Evolutionary conservation across 2,113 vertebrate genomes (phyloP).

Genomic region (Tenrec ecaudatus): DNA sequence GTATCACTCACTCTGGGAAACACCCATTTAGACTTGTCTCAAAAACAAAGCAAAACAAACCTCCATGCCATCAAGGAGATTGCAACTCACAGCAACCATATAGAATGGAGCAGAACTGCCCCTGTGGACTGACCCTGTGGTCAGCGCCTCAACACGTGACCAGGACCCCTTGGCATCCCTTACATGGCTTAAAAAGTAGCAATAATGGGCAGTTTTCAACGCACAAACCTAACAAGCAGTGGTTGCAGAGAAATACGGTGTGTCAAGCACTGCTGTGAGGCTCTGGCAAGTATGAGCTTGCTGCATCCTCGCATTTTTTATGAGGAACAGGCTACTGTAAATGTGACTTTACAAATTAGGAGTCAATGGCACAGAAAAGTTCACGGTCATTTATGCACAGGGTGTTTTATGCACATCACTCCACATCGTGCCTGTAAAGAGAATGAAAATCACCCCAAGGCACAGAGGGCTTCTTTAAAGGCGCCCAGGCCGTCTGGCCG

Average conservation of each 20-base stretch:
- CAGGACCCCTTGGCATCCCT: background rate
- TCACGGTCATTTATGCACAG: background rate
- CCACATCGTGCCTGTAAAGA: background rate
- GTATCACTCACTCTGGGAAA: too few species aligned
- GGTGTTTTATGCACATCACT: background rate
- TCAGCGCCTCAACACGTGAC: too few species aligned
- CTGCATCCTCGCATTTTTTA: background rate
- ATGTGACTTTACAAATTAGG: background rate
- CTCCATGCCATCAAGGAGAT: too few species aligned
- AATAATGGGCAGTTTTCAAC: background rate
- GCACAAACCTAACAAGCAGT: background rate
- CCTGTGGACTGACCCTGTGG: too few species aligned
- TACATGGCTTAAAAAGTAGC: background rate
- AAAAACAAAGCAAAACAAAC: too few species aligned
- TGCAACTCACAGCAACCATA: too few species aligned
- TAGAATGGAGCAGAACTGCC: too few species aligned
- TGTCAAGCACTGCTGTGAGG: background rate
- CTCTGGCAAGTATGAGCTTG: background rate
- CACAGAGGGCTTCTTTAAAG: background rate
- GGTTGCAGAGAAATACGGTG: background rate
- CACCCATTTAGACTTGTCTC: too few species aligned
- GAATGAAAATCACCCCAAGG: background rate
- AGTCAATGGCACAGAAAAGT: background rate
- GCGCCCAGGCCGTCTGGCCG: background rate
- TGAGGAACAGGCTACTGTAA: background rate